Percentiles rank a stretch among this genome's conserved stretches.
These are phyloP conservation scores for Stenotaenia linearis DNA, from an alignment of 2,888 invertebrate genomes.

Conservation along the genomic window DNA sequence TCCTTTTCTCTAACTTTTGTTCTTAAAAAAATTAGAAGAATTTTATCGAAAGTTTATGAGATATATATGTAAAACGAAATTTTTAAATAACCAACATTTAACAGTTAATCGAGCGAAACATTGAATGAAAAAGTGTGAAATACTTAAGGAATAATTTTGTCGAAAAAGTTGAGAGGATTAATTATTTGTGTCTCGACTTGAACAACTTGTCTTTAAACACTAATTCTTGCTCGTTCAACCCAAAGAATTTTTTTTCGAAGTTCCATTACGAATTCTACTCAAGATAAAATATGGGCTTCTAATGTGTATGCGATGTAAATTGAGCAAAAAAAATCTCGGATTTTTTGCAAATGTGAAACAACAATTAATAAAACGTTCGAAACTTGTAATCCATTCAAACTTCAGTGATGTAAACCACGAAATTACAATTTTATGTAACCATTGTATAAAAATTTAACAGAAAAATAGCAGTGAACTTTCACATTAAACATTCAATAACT, in stretches of 20 bases:
- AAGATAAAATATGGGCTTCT: conserved; percentile 15
- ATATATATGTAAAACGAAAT: too few species aligned
- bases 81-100: too few species aligned
- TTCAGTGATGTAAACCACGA: too few species aligned
- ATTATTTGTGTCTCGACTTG: background rate
- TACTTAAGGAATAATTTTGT: background rate
- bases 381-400: background rate
- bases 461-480: too few species aligned
- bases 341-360: too few species aligned
- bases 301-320: background rate
- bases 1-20: too few species aligned
- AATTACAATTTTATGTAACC: too few species aligned
- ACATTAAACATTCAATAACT: too few species aligned
- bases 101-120: too few species aligned
- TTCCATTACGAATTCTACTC: background rate
- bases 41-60: background rate
- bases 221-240: conserved; percentile 12
- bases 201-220: conserved; percentile 1
- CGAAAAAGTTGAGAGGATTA: background rate
- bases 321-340: background rate
- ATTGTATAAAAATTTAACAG: too few species aligned
- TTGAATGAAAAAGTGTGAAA: background rate
- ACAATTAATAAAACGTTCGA: too few species aligned
- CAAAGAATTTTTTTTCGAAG: background rate
- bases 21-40: too few species aligned